Evolutionary conservation across 2,113 vertebrate genomes (phyloP), one percentile per base, ranked within the genome.

Genomic region (Gobio gobio): DNA sequence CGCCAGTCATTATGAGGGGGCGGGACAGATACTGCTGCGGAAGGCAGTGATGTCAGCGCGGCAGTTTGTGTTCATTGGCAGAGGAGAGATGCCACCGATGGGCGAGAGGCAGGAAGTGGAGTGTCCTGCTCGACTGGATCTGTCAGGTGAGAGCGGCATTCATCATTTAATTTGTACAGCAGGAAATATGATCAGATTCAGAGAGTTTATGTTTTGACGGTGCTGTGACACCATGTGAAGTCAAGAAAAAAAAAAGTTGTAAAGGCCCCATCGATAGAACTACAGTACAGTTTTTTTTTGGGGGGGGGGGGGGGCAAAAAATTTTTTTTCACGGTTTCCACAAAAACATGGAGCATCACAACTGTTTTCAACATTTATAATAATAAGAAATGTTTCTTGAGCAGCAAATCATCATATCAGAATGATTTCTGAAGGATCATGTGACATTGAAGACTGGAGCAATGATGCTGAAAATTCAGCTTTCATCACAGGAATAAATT

Each of bases 1-100:
- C 0, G 97, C 98, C 26, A 94, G 98, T 5, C 98, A 99, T 89
- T 99, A 99, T 0, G 98, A 99, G 74, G 96, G 97, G 1, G 97
- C 98, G 0, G 97, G 93, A 59, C 98, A 99, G 92, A 96, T 99
- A 84, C 94, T 99, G 1, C 88, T 99, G 4, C 94, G 97, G 36
- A 94, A 94, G 88, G 97, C 97, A 0, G 95, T 99, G 91, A 97
- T 97, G 96, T 97, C 96, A 75, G 96, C 96, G 0, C 95, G 94
- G 78, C 91, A 47, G 70, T 99, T 97, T 63, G 92, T 98, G 82
- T 91, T 89, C 0, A 90, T 90, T 84, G 89, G 90, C 14, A 92
- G 78, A 0, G 92, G 61, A 0, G 90, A 93, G 54, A 87, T 93
- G 86, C 96, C 94, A 0, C 95, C 95, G 0, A 13, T 94, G 2